Evolutionary conservation across 1,140 invertebrate genomes (phyloP).

Genomic region (Papilio machaon): DNA sequence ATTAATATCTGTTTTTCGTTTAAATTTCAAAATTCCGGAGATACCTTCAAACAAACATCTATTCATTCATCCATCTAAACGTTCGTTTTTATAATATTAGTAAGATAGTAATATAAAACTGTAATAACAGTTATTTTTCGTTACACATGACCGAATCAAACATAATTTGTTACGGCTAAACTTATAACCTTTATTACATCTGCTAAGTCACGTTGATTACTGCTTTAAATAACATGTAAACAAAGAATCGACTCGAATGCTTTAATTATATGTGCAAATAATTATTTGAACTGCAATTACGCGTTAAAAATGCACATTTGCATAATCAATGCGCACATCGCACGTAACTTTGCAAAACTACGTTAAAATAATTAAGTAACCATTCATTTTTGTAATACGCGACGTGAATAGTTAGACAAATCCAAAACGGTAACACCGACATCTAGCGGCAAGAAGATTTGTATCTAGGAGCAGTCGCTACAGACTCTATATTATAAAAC

Average conservation of each 20-base stretch:
- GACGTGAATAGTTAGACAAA: no score
- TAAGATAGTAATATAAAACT: not conserved
- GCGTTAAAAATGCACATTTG: conserved; percentile 3
- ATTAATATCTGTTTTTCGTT: not conserved
- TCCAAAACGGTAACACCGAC: no score
- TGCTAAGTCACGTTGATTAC: not conserved
- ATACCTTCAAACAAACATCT: no score
- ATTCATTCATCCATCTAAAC: no score
- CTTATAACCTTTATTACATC: not conserved
- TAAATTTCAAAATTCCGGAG: not conserved
- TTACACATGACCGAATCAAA: not conserved
- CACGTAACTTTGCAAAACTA: conserved; percentile 6
- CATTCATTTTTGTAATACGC: not conserved
- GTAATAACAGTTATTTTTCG: not conserved
- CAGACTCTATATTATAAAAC: no score
- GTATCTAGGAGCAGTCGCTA: no score
- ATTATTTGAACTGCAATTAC: not conserved
- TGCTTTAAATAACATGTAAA: not conserved
- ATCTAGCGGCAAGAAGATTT: no score
- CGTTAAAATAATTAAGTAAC: not conserved
- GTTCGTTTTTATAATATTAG: no score
- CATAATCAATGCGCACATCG: not conserved
- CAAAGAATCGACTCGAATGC: not conserved
- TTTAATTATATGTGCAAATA: not conserved
- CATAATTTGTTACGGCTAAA: not conserved